phyloP scores from a whole-genome alignment of 2,797 vertebrate genomes.

The Harpagifer antarcticus region DNA sequence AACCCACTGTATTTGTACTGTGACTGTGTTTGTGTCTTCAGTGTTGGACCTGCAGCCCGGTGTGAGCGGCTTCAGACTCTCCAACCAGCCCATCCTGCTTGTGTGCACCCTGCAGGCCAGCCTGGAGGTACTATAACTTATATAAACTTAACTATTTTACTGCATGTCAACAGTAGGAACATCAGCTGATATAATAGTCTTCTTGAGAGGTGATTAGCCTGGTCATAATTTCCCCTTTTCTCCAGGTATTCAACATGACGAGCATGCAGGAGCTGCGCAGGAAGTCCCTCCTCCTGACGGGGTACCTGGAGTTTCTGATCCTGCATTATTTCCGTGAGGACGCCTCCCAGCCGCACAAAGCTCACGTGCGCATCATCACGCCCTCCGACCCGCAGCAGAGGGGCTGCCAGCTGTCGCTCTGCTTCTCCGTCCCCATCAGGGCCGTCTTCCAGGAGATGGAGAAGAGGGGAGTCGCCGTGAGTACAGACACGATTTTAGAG shows the following conservation, averaged over 20 bases:
- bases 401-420: constrained; percentile 93
- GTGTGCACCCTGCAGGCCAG: constrained; percentile 94
- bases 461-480: constrained; percentile 91
- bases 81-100: constrained; percentile 93
- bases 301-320: constrained; percentile 94
- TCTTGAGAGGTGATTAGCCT: too few species aligned
- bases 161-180: background rate
- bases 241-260: constrained; percentile 90
- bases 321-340: constrained; percentile 81
- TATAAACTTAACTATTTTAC: background rate
- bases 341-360: constrained; percentile 68
- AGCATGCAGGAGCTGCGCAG: constrained; percentile 88
- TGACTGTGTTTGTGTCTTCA: constrained; percentile 33
- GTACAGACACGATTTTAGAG: too few species aligned
- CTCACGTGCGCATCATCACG: constrained; percentile 88
- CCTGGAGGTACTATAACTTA: constrained; percentile 88
- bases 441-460: constrained; percentile 88
- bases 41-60: constrained; percentile 88
- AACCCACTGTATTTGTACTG: background rate
- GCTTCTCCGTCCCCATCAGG: constrained; percentile 86
- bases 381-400: constrained; percentile 86
- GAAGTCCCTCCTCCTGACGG: constrained; percentile 93
- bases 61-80: constrained; percentile 91
- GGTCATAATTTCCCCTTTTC: too few species aligned
- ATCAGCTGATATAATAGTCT: background rate